Percentiles rank a stretch among this genome's conserved stretches.
These are phyloP conservation scores for Verasper variegatus DNA, from an alignment of 2,113 vertebrate genomes.

Conservation along the genomic window DNA sequence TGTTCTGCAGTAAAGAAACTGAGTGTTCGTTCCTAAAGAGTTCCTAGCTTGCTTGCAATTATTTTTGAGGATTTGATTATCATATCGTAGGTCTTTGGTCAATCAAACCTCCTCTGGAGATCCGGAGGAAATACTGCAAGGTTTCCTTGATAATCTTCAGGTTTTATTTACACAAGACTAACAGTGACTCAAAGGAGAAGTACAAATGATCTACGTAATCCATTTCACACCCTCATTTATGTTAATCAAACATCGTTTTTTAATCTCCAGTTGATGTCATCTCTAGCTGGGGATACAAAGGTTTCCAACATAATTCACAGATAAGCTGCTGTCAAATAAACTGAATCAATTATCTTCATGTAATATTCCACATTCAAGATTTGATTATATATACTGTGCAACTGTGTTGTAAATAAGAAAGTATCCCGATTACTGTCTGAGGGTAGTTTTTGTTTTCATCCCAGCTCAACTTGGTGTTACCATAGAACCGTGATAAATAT, in stretches of 20 bases:
- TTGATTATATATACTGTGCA: not conserved
- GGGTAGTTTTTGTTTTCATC: not conserved
- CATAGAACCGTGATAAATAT: not conserved
- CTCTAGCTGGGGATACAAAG: not conserved
- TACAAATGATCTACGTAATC: not conserved
- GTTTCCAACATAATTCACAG: not conserved
- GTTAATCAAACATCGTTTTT: not conserved
- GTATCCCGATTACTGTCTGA: not conserved
- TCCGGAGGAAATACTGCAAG: not conserved
- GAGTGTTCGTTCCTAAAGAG: not conserved
- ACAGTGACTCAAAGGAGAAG: not conserved
- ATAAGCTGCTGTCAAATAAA: conserved; percentile 1
- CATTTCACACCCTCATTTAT: not conserved
- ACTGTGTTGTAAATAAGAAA: not conserved
- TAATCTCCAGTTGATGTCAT: not conserved
- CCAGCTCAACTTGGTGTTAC: not conserved
- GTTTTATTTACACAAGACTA: not conserved
- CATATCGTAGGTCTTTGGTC: not conserved
- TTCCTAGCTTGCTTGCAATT: not conserved
- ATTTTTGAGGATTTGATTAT: not conserved
- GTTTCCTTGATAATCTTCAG: not conserved
- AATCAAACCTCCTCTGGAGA: not conserved
- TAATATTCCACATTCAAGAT: not conserved
- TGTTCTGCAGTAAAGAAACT: not conserved
- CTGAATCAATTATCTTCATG: conserved; percentile 7